Base-by-base conservation (phyloP, 2,113 vertebrate species). In the Ancistrus triradiatus region DNA sequence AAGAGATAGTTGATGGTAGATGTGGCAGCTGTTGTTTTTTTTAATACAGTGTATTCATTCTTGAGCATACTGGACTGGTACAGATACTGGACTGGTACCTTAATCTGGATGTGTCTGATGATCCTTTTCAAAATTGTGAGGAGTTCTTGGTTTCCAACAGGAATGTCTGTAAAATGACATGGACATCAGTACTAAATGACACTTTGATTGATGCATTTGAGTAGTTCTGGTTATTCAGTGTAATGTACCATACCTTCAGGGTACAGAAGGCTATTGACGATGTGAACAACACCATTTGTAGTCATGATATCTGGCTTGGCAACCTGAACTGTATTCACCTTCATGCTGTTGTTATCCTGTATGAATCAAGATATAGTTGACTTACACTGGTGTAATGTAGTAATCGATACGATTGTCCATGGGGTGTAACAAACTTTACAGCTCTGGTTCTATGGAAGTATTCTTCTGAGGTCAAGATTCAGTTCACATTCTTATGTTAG, bases 251-350 rank as follows among this genome's bases (percentile, higher is more conserved):
- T 57, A 96, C 96, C 95, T 85, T 78, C 87, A 53, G 96, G 94
- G 67, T 94, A 97, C 6, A 98, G 84, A n/a, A 97, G 84, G 44
- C 88, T 90, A 69, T 95, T 85, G 13, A 95, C 69, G 4, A 91
- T 82, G 50, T 98, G 95, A 81, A 98, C 75, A 0, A 95, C 96
- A 65, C 96, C 96, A 43, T 98, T 98, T 27, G 90, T 92, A 55
- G 93, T 90, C 95, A 98, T 95, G 37, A 89, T 77, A 75, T 98
- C 96, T 24, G 90, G 72, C 55, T 93, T 84, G 52, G 81, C 87
- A 57, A 94, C 83, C 72, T 85, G 77, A 48, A 96, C 58, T 37
- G 92, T 86, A 75, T 98, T 97, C 67, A 98, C 88, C 6, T 82
- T 66, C 74, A 98, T 77, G 7, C 81, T 90, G 40, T 90, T 84